Evolutionary conservation across 2,113 vertebrate genomes (phyloP).

Genomic region (Pelusios castaneus): DNA sequence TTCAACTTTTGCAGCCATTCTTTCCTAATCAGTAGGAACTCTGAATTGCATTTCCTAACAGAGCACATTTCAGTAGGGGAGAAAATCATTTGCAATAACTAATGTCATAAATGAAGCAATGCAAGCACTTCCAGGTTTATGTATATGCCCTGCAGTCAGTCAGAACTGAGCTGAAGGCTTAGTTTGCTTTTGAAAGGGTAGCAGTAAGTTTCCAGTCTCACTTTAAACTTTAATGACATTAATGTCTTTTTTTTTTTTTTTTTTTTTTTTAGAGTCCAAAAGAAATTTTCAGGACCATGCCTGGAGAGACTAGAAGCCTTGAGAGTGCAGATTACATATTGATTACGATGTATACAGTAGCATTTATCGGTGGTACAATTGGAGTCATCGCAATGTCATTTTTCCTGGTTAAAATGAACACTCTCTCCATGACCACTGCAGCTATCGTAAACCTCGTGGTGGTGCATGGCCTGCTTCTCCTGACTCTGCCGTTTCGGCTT

Average conservation of each 20-base stretch:
- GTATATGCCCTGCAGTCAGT: background rate
- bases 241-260: background rate
- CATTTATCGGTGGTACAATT: conserved; percentile 78
- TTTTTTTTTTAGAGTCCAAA: conserved; percentile 7
- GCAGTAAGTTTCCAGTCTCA: background rate
- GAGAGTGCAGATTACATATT: conserved; percentile 37
- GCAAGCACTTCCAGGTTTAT: background rate
- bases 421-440: conserved; percentile 84
- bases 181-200: background rate
- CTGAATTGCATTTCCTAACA: background rate
- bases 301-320: background rate
- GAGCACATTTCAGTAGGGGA: background rate
- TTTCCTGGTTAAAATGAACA: conserved; percentile 82
- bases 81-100: background rate
- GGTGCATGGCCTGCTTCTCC: conserved; percentile 85
- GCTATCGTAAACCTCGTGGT: conserved; percentile 88
- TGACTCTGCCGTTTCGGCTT: conserved; percentile 90
- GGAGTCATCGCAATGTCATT: conserved; percentile 80
- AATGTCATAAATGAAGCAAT: background rate
- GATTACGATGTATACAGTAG: conserved; percentile 74
- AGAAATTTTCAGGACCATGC: conserved; percentile 7
- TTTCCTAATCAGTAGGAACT: background rate
- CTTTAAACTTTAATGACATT: background rate
- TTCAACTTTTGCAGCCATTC: background rate
- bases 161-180: background rate